phyloP scores from a whole-genome alignment of 2,888 invertebrate species.

The Chrysolina americana region DNA sequence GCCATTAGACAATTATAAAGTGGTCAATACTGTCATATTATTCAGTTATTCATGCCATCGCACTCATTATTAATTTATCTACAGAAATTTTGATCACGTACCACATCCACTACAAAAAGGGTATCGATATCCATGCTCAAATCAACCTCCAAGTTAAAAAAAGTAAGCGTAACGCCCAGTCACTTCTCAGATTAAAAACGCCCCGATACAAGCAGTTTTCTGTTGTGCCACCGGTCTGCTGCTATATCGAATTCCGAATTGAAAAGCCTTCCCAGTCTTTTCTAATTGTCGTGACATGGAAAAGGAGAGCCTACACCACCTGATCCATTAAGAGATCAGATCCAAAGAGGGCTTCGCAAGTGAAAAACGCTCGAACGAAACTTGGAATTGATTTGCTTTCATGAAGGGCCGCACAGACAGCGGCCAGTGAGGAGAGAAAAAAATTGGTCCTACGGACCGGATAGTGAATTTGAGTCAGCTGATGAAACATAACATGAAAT shows the following conservation, averaged over 20 bases:
- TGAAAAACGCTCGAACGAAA: constrained; percentile 7
- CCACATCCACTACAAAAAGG: neutral
- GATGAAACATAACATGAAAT: too few relatives aligned
- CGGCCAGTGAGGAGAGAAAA: neutral
- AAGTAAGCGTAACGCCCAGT: constrained; percentile 3
- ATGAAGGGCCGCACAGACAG: neutral
- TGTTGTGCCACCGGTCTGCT: constrained; percentile 15
- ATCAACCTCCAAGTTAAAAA: neutral
- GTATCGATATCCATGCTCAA: neutral
- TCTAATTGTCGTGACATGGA: constrained; percentile 63
- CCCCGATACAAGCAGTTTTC: constrained; percentile 26
- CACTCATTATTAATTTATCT: too few relatives aligned
- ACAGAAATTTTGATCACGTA: neutral
- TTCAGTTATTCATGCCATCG: too few relatives aligned
- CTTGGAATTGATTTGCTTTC: neutral
- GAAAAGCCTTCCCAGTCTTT: constrained; percentile 46
- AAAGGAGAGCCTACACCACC: constrained; percentile 64
- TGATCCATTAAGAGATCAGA: constrained; percentile 63
- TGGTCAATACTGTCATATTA: too few relatives aligned
- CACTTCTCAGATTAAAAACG: constrained; percentile 10
- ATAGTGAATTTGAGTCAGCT: too few relatives aligned
- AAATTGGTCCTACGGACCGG: neutral
- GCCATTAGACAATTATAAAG: too few relatives aligned
- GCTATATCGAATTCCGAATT: constrained; percentile 26
- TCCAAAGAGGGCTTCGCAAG: constrained; percentile 34